These are phyloP conservation scores for Spea hammondii DNA, from an alignment of 2,797 vertebrate species.

Conservation along the genomic window DNA sequence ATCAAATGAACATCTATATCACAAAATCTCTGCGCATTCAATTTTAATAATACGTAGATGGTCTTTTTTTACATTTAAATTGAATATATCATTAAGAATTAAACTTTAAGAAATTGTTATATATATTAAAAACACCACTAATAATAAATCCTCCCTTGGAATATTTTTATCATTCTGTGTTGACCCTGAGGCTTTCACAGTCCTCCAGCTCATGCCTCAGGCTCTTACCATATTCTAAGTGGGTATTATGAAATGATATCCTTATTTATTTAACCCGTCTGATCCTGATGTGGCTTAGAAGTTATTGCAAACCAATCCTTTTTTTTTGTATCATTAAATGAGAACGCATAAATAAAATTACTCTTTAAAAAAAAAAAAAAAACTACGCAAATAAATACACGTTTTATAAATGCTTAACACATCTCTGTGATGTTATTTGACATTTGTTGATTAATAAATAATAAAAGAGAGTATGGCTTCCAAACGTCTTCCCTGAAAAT, in stretches of 20 bases:
- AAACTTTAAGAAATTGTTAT: constrained; percentile 52
- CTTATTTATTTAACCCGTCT: constrained; percentile 50
- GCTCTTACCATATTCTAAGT: constrained; percentile 57
- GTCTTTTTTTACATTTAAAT: constrained; percentile 49
- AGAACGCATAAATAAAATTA: background rate
- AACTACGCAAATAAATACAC: too few species aligned
- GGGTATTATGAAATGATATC: constrained; percentile 51
- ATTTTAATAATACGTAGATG: constrained; percentile 47
- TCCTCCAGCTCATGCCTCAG: constrained; percentile 55
- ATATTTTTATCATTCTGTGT: constrained; percentile 57
- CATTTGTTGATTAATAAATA: too few species aligned
- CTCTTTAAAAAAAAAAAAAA: too few species aligned
- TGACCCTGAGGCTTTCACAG: constrained; percentile 57
- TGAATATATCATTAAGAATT: constrained; percentile 51
- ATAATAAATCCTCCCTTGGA: constrained; percentile 57
- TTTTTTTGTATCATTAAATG: background rate
- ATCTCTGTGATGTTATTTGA: too few species aligned
- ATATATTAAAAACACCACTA: constrained; percentile 58
- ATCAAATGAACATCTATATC: constrained; percentile 36
- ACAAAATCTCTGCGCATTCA: constrained; percentile 35
- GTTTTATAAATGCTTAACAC: too few species aligned
- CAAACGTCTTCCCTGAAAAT: too few species aligned
- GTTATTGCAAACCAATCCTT: constrained; percentile 7
- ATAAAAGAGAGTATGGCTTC: too few species aligned
- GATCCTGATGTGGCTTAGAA: background rate